Evolutionary conservation across 2,113 vertebrate species (phyloP).

Genomic region (Pseudopodoces humilis): DNA sequence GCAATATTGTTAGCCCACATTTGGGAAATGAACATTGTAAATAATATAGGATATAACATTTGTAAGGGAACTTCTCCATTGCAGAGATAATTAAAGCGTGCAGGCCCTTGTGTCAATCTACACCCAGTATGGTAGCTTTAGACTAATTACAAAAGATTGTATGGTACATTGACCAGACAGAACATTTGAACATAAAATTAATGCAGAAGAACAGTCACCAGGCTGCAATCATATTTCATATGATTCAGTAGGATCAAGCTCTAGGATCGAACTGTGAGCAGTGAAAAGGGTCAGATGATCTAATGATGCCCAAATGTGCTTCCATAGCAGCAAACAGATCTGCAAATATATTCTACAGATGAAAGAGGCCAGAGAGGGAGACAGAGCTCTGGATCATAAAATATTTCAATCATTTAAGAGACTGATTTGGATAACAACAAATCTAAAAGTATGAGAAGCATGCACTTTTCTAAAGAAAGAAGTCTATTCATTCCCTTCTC

Average conservation of each 20-base stretch:
- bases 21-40: not conserved
- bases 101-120: not conserved
- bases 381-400: not conserved
- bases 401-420: not conserved
- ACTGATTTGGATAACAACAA: not conserved
- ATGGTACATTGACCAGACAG: not conserved
- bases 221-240: not conserved
- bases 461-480: rapidly evolving
- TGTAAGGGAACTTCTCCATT: not conserved
- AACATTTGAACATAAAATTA: not conserved
- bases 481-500: not conserved
- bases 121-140: not conserved
- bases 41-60: not conserved
- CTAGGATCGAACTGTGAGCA: not conserved
- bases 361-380: not conserved
- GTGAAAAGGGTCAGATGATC: not conserved
- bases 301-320: not conserved
- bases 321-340: not conserved
- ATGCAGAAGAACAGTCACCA: not conserved
- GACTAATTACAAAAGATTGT: not conserved
- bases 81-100: not conserved
- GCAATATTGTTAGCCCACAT: not conserved
- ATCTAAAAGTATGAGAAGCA: not conserved
- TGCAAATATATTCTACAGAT: not conserved
- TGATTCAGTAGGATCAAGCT: not conserved